Evolutionary conservation across 2,797 vertebrate species (phyloP).

Genomic region (Halcyon chelicuti): DNA sequence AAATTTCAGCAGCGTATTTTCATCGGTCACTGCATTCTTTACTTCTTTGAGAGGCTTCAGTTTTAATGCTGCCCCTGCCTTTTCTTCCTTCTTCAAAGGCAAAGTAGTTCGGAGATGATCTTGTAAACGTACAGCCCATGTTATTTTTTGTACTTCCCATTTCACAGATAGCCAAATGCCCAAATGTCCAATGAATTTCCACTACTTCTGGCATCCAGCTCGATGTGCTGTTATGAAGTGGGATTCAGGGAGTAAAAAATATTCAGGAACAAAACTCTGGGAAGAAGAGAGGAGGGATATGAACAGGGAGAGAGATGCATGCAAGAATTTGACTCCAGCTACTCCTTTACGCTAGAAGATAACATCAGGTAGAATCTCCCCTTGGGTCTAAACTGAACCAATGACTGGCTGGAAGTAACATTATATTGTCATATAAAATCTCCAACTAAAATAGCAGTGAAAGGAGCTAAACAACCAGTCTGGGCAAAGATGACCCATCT

Average conservation of each 20-base stretch:
- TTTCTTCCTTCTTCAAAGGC: background rate
- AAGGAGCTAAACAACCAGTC: background rate
- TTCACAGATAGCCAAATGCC: background rate
- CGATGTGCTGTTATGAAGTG: background rate
- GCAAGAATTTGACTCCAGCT: background rate
- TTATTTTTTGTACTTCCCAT: background rate
- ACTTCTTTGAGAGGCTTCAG: background rate
- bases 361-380: background rate
- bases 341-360: background rate
- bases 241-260: background rate
- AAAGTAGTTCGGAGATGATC: background rate
- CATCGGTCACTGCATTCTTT: accelerated
- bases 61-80: background rate
- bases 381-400: background rate
- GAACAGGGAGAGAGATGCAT: background rate
- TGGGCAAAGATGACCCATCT: background rate
- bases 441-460: background rate
- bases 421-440: background rate
- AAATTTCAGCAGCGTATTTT: too few relatives aligned
- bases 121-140: accelerated
- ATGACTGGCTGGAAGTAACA: background rate
- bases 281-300: background rate
- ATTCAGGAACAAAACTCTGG: background rate
- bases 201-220: background rate
- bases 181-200: background rate